Base-by-base conservation (phyloP, 2,888 invertebrate species). In the Euplagia quadripunctaria region DNA sequence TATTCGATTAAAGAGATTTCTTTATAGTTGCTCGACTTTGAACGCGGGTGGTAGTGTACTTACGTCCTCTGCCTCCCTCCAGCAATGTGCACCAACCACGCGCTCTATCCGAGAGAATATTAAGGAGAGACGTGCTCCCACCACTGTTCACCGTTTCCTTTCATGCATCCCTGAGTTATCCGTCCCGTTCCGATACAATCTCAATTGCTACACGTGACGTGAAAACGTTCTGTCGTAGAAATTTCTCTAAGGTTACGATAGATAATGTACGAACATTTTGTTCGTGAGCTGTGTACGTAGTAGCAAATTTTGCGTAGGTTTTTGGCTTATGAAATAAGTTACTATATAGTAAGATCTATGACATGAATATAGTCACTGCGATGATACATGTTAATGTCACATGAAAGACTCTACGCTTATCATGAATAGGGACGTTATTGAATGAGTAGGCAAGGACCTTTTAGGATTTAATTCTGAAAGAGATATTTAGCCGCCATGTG, bases 1-100 rank as follows among this genome's bases (percentile, higher is more conserved):
- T 81, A 85, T 88, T 85, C 80, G 80, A 76, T 78, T 82, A 79
- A 81, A 82, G 80, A 80, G 82, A 84, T 85, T 86, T 85, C 82
- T 86, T 86, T 79, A 79, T 83, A 84, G 82, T 85, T 86, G 79
- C 76, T 82, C 79, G 79, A 86, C 83, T 86, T 80, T 70, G 73
- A 66, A 79, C 82, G 80, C 78, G 81, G 83, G 77, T 80, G 79
- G 78, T 74, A 72, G 76, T 77, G 75, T 76, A 72, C 78, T 68
- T 64, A 63, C 70, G 46, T 42, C 43, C 42, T 11, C 20, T 61
- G 61, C 69, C 43, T 43, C 20, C 42, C 17, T 51, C 58, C 46
- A 16, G 14, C 43, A 58, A 69, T 55, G 72, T 72, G 77, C 73
- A 78, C 79, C 78, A 80, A 73, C 72, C 73, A 65, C 72, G 61